Evolutionary conservation across 2,797 vertebrate species (phyloP), one percentile per base, ranked within the genome.

Genomic region (Eulemur coronatus): DNA sequence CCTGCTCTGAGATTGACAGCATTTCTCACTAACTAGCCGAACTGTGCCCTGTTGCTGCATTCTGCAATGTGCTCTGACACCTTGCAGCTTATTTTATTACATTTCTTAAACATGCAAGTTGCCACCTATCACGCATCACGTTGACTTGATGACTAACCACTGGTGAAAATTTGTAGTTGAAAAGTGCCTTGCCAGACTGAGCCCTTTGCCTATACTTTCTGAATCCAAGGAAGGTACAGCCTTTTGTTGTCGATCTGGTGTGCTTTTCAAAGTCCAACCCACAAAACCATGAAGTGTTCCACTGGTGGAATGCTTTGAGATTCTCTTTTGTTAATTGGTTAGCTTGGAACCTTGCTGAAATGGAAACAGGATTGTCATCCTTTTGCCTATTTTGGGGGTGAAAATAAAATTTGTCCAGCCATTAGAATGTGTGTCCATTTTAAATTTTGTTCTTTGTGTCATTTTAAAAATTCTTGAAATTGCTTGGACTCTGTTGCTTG

Each of bases 401-500:
- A 86, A 90, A 95, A 91, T 89, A 86, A 84, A 92, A 84, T 85
- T 38, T 73, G 65, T 55, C n/a, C 41, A 57, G 28, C 33, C n/a
- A 33, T 61, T 92, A 88, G 30, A 90, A 76, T 78, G 38, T 75
- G 46, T 63, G 24, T 84, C 38, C 24, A 72, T 46, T 80, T 86
- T 33, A 67, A 78, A 73, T 46, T 57, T 75, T 84, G 38, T 84
- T 76, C 46, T 81, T 93, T 76, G 30, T 52, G 11, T 65, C 61
- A 69, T 87, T 87, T 89, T 10, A 61, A 55, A 70, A 55, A 9
- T 22, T 24, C 26, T 73, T 88, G 48, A 67, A 92, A 88, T 82
- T 65, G 8, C 43, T 94, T 65, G 26, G 30, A 87, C 33, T 65
- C 14, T 69, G 48, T 86, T 7, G 11, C 73, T 86, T 91, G 3